These are phyloP conservation scores for Proteles cristata DNA, from an alignment of 2,113 vertebrate genomes.

Conservation along the genomic window DNA sequence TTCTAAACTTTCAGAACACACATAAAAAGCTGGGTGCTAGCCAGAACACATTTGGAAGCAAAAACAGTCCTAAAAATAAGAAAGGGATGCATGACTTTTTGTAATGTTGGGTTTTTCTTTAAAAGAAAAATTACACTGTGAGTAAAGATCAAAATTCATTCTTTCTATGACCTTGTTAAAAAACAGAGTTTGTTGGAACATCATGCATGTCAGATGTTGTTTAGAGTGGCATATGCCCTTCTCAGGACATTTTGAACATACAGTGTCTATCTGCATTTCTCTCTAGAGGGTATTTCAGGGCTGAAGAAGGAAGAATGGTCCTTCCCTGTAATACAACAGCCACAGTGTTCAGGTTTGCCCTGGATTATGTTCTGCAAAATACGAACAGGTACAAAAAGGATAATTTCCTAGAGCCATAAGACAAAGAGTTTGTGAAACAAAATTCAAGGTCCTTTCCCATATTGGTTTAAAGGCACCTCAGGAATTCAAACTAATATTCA, in stretches of 20 bases:
- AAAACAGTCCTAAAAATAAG: constrained; percentile 75
- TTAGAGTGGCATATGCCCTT: constrained; percentile 62
- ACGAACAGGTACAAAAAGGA: constrained; percentile 35
- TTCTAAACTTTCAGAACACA: constrained; percentile 72
- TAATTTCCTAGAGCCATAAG: background rate
- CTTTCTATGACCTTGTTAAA: constrained; percentile 66
- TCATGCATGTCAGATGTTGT: constrained; percentile 69
- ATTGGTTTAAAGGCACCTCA: background rate
- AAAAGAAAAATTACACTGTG: constrained; percentile 63
- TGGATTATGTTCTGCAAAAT: background rate
- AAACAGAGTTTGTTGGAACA: constrained; percentile 65
- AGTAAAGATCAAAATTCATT: constrained; percentile 68
- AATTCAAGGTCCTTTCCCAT: background rate
- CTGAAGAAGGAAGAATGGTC: background rate
- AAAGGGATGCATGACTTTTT: constrained; percentile 62
- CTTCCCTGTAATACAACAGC: background rate
- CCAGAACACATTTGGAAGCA: constrained; percentile 75
- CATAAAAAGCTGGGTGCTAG: constrained; percentile 61
- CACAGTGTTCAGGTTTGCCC: background rate
- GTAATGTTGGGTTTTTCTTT: constrained; percentile 71
- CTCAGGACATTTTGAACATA: constrained; percentile 12
- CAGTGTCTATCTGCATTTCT: background rate
- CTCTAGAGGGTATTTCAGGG: constrained; percentile 36
- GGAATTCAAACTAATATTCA: constrained; percentile 51
- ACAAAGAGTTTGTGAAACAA: constrained; percentile 36